Conservation (phyloP, 2,797 vertebrate species). For the Sardinella longiceps region DNA sequence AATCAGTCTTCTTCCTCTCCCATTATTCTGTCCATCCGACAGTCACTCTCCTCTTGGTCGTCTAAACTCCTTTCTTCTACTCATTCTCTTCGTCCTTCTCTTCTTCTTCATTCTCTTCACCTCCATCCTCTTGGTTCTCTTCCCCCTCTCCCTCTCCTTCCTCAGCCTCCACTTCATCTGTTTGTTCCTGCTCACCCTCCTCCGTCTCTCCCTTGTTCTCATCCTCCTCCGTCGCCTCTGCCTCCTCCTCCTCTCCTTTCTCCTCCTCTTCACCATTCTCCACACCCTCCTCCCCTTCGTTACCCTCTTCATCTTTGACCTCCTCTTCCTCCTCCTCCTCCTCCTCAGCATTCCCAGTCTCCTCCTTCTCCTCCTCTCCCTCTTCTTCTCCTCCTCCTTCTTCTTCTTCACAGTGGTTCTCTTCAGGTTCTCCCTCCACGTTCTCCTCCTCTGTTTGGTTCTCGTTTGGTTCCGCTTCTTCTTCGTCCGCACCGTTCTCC, state of each 20-base stretch:
- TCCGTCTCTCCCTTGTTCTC: neutral
- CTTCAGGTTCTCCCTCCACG: neutral
- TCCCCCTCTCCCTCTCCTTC: slow-evolving; percentile 29
- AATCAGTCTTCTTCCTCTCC: slow-evolving; percentile 24
- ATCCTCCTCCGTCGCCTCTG: neutral
- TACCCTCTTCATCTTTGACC: no score
- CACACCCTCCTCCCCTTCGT: neutral
- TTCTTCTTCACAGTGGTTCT: neutral
- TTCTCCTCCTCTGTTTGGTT: neutral
- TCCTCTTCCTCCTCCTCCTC: slow-evolving; percentile 5
- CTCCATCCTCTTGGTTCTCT: slow-evolving; percentile 5
- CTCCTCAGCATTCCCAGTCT: neutral
- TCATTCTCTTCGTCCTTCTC: neutral
- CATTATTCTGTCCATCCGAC: neutral
- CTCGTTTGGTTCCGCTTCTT: neutral
- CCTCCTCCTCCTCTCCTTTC: neutral
- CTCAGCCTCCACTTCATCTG: neutral
- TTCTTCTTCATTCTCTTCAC: neutral
- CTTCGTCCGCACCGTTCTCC: neutral
- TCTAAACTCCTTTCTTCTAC: neutral
- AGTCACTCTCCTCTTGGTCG: neutral
- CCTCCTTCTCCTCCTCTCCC: neutral
- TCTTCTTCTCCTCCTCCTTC: neutral
- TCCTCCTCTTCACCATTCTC: slow-evolving; percentile 19
- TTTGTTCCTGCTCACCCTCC: slow-evolving; percentile 15